Conservation (phyloP, 2,888 invertebrate species). For the Ligdia adustata region DNA sequence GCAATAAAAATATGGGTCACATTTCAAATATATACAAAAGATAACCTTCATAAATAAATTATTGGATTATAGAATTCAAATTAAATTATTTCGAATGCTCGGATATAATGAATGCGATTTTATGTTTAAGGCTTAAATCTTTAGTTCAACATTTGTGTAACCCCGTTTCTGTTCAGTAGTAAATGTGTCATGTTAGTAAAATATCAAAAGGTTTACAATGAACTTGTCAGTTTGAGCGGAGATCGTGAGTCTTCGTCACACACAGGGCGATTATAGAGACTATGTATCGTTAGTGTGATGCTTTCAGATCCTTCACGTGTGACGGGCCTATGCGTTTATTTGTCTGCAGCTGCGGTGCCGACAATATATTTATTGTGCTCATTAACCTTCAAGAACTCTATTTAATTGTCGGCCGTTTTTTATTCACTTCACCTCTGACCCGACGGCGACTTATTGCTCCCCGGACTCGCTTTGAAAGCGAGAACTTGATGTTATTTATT, state of each 20-base stretch:
- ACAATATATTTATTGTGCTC: constrained; percentile 84
- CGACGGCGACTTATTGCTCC: constrained; percentile 81
- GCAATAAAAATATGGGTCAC: constrained; percentile 62
- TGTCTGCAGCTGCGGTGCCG: constrained; percentile 82
- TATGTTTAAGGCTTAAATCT: constrained; percentile 42
- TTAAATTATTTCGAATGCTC: constrained; percentile 43
- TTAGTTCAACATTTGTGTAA: constrained; percentile 55
- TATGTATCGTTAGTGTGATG: constrained; percentile 29
- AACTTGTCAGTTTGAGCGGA: constrained; percentile 67
- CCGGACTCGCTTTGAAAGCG: constrained; percentile 80
- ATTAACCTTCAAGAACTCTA: constrained; percentile 84
- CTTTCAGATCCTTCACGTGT: constrained; percentile 68
- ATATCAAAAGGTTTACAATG: constrained; percentile 63
- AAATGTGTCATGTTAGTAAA: constrained; percentile 62
- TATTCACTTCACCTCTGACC: constrained; percentile 83
- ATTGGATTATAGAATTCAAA: constrained; percentile 54
- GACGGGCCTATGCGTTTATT: constrained; percentile 77
- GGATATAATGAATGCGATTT: constrained; percentile 44
- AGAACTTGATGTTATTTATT: constrained; percentile 82
- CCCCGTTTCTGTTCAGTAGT: constrained; percentile 53
- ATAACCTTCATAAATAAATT: constrained; percentile 51
- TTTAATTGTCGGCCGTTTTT: constrained; percentile 84
- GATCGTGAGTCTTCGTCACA: constrained; percentile 46
- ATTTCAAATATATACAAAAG: constrained; percentile 45
- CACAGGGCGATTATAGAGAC: constrained; percentile 40